Conservation (phyloP, 2,113 vertebrate species). For the Hyaena hyaena region DNA sequence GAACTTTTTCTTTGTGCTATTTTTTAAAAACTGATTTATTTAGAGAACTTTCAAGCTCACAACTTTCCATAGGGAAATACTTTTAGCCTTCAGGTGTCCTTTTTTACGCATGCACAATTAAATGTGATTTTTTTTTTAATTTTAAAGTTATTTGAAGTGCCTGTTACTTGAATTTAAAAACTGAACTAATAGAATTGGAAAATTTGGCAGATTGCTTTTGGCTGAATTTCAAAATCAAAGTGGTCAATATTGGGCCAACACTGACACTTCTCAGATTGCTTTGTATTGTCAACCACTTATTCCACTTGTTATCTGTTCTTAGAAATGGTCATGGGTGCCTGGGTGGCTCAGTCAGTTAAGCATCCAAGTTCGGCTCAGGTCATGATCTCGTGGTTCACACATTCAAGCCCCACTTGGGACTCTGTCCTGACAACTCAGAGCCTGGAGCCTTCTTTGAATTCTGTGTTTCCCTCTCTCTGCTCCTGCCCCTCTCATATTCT, state of each 20-base stretch:
- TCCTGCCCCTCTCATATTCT: too few relatives aligned
- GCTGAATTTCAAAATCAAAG: neutral
- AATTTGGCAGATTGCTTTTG: neutral
- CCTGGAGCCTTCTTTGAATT: too few relatives aligned
- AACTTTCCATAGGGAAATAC: neutral
- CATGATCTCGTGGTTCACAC: too few relatives aligned
- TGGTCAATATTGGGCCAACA: neutral
- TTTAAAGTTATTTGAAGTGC: neutral
- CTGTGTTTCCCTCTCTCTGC: too few relatives aligned
- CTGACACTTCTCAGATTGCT: fast-evolving
- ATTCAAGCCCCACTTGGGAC: too few relatives aligned
- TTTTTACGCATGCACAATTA: neutral
- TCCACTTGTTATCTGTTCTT: neutral
- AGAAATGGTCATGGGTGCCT: neutral
- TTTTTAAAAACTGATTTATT: neutral
- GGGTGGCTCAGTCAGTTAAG: too few relatives aligned
- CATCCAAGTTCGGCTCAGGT: too few relatives aligned
- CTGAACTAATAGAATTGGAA: neutral
- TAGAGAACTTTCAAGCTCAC: neutral
- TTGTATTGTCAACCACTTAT: neutral
- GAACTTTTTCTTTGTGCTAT: neutral
- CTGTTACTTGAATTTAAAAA: neutral
- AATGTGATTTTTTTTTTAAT: neutral
- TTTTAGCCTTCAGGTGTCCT: neutral
- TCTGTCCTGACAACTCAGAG: too few relatives aligned